Evolutionary conservation across 53 echinoderm and acorn worm genomes (phyloP).

Genomic region (Patiria pectinifera): DNA sequence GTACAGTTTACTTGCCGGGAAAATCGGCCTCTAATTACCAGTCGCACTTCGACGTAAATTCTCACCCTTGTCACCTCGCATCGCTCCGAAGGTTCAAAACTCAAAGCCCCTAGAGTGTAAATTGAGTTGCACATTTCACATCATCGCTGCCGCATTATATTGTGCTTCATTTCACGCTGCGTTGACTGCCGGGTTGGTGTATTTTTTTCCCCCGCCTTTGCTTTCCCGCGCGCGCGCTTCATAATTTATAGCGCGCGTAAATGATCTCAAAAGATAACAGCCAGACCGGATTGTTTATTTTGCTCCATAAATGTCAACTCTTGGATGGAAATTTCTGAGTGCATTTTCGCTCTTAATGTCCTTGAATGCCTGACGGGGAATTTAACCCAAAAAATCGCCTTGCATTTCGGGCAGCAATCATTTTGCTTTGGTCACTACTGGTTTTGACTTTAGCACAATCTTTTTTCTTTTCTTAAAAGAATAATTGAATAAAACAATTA

Average conservation of each 20-base stretch:
- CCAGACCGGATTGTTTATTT: conserved; percentile 4
- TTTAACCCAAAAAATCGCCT: background rate
- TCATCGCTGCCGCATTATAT: background rate
- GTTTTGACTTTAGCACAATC: no score
- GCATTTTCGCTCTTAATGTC: background rate
- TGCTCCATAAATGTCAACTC: conserved; percentile 41
- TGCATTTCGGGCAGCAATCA: no score
- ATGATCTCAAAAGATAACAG: conserved; percentile 6
- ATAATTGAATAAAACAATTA: no score
- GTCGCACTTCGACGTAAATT: background rate
- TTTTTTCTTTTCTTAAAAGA: no score
- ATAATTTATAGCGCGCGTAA: conserved; percentile 4
- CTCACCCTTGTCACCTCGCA: background rate
- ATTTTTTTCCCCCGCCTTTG: background rate
- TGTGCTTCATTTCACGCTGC: background rate
- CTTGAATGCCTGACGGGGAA: background rate
- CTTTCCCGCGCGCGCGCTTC: background rate
- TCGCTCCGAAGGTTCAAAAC: background rate
- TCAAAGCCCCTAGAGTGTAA: background rate
- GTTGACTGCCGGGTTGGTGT: background rate
- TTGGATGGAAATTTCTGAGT: background rate
- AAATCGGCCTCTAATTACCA: background rate
- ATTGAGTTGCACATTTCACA: background rate
- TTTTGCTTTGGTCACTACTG: no score
- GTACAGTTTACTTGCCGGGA: background rate